Evolutionary conservation across 2,888 invertebrate genomes (phyloP).

Genomic region (Pristionchus mayeri): DNA sequence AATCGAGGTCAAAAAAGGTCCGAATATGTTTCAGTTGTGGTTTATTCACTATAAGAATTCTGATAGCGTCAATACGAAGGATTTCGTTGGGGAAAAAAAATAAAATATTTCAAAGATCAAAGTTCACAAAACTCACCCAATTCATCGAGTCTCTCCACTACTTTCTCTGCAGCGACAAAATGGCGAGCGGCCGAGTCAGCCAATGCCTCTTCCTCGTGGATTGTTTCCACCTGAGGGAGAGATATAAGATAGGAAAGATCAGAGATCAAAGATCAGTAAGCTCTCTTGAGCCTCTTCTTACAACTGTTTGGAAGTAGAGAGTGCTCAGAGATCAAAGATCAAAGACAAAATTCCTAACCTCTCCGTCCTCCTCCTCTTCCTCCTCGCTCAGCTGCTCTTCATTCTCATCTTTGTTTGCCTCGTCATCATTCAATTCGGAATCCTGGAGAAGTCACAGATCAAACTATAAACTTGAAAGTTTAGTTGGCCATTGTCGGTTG

Average conservation of each 20-base stretch:
- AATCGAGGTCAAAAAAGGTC: too few species aligned
- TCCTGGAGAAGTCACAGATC: conserved; percentile 22
- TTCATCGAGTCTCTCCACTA: conserved; percentile 34
- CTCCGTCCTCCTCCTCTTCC: conserved; percentile 28
- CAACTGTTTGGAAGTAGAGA: too few species aligned
- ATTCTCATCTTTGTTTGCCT: background rate
- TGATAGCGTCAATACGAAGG: too few species aligned
- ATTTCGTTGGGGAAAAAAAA: background rate
- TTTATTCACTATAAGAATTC: too few species aligned
- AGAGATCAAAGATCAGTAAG: conserved; percentile 14
- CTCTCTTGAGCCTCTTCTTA: too few species aligned
- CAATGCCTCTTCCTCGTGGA: conserved; percentile 25
- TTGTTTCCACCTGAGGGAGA: conserved; percentile 14
- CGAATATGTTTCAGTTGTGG: too few species aligned
- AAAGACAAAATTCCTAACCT: conserved; percentile 13
- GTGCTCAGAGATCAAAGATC: conserved; percentile 1
- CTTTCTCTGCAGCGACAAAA: conserved; percentile 24
- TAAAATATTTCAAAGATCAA: background rate
- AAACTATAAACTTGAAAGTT: background rate
- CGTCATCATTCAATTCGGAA: conserved; percentile 22
- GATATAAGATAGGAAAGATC: too few species aligned
- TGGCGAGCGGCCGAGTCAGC: conserved; percentile 39
- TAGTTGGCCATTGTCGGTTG: too few species aligned
- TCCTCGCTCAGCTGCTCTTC: conserved; percentile 24
- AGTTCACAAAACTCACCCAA: background rate